Evolutionary conservation across 2,888 invertebrate genomes (phyloP).

Genomic region (Acanthococcus lagerstroemiae): DNA sequence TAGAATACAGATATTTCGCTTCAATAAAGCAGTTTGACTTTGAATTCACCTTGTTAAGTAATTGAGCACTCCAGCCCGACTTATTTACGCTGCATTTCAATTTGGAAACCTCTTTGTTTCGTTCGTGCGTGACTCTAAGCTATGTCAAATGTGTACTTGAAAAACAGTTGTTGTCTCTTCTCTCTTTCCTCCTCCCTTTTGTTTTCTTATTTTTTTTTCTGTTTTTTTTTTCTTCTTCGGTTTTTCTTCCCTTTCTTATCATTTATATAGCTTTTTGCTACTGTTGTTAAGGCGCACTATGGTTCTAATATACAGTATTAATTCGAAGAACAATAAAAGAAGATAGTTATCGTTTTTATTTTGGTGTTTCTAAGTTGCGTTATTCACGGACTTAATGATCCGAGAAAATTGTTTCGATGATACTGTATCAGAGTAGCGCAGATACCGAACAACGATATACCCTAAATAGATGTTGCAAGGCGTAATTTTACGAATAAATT

Average conservation of each 20-base stretch:
- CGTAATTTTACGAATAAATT: no score
- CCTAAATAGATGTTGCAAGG: no score
- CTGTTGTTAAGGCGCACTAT: neutral
- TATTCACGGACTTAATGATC: conserved; percentile 1
- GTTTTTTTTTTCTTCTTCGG: neutral
- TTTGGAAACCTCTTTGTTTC: conserved; percentile 21
- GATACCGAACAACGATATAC: no score
- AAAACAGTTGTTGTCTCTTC: conserved; percentile 3
- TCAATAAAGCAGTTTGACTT: conserved; percentile 15
- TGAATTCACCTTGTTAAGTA: conserved; percentile 20
- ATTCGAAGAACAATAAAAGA: neutral
- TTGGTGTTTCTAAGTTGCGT: neutral
- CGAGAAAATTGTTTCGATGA: neutral
- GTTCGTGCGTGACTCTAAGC: conserved; percentile 20
- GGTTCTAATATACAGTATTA: neutral
- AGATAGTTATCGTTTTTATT: neutral
- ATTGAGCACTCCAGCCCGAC: conserved; percentile 16
- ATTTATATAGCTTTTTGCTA: neutral
- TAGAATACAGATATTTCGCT: neutral
- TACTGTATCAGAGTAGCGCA: neutral
- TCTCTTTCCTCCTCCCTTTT: neutral
- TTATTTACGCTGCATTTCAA: conserved; percentile 23
- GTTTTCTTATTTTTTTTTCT: neutral
- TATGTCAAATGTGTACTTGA: conserved; percentile 22
- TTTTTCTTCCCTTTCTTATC: neutral